Evolutionary conservation across 2,797 vertebrate genomes (phyloP).

Genomic region (Sebastes iracundus): DNA sequence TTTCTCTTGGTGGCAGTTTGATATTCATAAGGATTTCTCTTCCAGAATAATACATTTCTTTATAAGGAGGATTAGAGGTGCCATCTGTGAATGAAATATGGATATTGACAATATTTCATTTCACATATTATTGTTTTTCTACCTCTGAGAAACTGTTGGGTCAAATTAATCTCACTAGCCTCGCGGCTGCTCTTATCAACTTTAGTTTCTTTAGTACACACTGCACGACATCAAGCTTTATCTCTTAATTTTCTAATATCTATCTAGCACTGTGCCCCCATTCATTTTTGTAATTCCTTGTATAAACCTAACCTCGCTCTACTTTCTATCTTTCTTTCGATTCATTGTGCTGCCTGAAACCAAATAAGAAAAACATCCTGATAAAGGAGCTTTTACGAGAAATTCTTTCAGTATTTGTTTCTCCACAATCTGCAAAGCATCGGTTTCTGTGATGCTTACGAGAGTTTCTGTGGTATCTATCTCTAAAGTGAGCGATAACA

Average conservation of each 20-base stretch:
- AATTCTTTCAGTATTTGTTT: background rate
- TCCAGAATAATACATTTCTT: constrained; percentile 6
- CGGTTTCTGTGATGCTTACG: background rate
- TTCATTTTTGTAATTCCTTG: background rate
- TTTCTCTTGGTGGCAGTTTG: background rate
- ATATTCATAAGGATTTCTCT: background rate
- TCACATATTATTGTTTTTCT: constrained; percentile 26
- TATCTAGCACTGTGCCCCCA: background rate
- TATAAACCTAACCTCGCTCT: background rate
- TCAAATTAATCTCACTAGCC: constrained; percentile 1
- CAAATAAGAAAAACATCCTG: background rate
- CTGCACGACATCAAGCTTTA: background rate
- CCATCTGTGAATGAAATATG: background rate
- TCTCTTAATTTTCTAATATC: constrained; percentile 9
- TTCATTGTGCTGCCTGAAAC: background rate
- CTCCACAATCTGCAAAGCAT: background rate
- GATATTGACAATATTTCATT: constrained; percentile 1
- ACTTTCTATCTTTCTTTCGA: background rate
- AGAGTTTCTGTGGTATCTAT: background rate
- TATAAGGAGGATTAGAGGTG: constrained; percentile 1
- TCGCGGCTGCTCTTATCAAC: background rate
- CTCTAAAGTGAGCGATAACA: background rate
- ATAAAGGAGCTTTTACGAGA: background rate
- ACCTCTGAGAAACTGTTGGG: background rate
- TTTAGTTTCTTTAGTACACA: background rate